Conservation (phyloP, 1,140 invertebrate species). For the Arctopsyche grandis region DNA sequence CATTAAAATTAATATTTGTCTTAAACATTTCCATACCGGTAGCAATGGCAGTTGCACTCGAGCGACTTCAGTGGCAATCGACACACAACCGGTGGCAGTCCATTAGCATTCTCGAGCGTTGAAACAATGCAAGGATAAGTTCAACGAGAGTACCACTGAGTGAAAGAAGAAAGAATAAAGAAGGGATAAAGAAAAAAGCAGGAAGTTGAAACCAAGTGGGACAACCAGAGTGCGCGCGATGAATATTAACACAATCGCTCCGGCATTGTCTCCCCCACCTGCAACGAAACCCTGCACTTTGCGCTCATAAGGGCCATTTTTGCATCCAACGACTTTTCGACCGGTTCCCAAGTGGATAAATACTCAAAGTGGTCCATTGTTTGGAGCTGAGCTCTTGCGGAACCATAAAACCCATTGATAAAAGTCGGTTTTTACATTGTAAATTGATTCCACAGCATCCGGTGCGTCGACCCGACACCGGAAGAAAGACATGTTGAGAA, state of each 20-base stretch:
- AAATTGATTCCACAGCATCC: neutral
- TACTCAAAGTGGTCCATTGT: neutral
- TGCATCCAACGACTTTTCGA: neutral
- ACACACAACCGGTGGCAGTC: conserved; percentile 17
- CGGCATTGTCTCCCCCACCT: neutral
- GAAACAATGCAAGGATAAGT: conserved; percentile 36
- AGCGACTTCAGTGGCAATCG: neutral
- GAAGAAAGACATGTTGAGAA: neutral
- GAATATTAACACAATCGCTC: conserved; percentile 34
- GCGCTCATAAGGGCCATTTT: neutral
- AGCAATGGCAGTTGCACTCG: too few relatives aligned
- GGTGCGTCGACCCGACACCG: neutral
- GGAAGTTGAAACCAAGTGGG: conserved; percentile 40
- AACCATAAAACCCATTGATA: neutral
- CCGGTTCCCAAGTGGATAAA: too few relatives aligned
- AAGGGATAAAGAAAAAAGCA: conserved; percentile 1
- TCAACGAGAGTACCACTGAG: neutral
- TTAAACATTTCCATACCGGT: neutral
- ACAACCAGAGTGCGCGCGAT: conserved; percentile 33
- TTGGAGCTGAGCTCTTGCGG: neutral
- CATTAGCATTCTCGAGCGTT: conserved; percentile 37
- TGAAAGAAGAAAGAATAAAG: conserved; percentile 9
- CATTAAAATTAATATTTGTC: neutral
- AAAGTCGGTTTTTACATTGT: too few relatives aligned
- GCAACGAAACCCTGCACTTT: neutral